Evolutionary conservation across 2,888 invertebrate genomes (phyloP).

Genomic region (Mantis religiosa): DNA sequence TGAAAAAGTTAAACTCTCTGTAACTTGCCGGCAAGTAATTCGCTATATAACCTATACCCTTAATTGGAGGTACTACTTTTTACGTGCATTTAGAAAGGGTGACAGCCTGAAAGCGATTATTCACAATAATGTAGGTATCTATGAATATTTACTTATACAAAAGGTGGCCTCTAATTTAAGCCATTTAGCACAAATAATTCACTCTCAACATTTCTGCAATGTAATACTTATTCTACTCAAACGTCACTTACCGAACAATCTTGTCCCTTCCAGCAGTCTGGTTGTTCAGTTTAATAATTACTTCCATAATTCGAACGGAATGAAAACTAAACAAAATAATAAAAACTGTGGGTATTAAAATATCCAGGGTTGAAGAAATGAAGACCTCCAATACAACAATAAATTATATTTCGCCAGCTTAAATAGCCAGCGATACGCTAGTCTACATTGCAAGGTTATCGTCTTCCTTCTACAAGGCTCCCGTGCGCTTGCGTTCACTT

Average conservation of each 20-base stretch:
- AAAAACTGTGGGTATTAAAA: background rate
- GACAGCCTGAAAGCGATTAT: no score
- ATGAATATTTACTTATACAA: no score
- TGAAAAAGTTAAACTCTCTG: no score
- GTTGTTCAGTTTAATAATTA: conserved; percentile 51
- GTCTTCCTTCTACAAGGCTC: background rate
- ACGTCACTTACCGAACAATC: conserved; percentile 48
- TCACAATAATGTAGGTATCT: no score
- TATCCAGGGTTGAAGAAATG: conserved; percentile 16
- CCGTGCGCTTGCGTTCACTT: background rate
- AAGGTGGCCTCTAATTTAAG: no score
- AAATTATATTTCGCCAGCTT: background rate
- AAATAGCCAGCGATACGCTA: background rate
- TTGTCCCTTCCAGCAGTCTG: conserved; percentile 55
- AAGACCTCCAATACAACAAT: background rate
- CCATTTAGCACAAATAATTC: background rate
- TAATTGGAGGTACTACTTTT: no score
- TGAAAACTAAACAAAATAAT: conserved; percentile 19
- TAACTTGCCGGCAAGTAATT: no score
- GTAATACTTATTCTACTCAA: no score
- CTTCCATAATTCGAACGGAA: conserved; percentile 44
- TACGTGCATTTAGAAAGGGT: no score
- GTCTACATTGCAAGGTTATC: background rate
- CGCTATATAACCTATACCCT: no score
- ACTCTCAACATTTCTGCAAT: background rate